Percentiles rank a stretch among this genome's conserved stretches.
Evolutionary conservation across 92 coral and sea anemone genomes (phyloP).

Genomic region (Phenganax subtilis): DNA sequence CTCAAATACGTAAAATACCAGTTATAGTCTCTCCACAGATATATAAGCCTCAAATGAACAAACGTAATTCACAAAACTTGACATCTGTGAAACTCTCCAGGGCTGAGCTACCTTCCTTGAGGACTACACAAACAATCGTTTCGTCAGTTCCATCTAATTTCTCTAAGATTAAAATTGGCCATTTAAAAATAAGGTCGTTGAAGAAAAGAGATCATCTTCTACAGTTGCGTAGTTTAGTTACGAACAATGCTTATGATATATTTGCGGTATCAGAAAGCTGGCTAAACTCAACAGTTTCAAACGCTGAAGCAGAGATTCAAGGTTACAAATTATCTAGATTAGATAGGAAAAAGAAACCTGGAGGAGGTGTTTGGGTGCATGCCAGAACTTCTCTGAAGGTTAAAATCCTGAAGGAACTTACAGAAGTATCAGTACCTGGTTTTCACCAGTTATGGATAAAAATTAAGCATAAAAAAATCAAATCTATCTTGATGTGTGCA

Average conservation of each 20-base stretch:
- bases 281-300: constrained; percentile 44
- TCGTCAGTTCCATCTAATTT: too few relatives aligned
- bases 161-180: too few relatives aligned
- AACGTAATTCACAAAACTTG: too few relatives aligned
- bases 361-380: background rate
- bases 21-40: too few relatives aligned
- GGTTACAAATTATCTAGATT: constrained; percentile 43
- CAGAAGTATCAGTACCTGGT: constrained; percentile 11
- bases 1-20: too few relatives aligned
- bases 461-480: constrained; percentile 21
- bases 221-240: constrained; percentile 1
- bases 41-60: too few relatives aligned
- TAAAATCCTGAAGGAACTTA: background rate
- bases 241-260: constrained; percentile 18
- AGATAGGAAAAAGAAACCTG: constrained; percentile 18
- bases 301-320: constrained; percentile 45
- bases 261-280: constrained; percentile 38
- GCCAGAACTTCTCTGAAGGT: background rate
- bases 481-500: constrained; percentile 28
- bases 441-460: constrained; percentile 40
- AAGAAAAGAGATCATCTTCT: background rate
- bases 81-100: too few relatives aligned
- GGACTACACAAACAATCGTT: too few relatives aligned
- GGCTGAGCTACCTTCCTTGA: too few relatives aligned
- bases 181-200: too few relatives aligned